Evolutionary conservation across 2,797 vertebrate species (phyloP), one percentile per base, ranked within the genome.

Genomic region (Phaenicophaeus curvirostris): DNA sequence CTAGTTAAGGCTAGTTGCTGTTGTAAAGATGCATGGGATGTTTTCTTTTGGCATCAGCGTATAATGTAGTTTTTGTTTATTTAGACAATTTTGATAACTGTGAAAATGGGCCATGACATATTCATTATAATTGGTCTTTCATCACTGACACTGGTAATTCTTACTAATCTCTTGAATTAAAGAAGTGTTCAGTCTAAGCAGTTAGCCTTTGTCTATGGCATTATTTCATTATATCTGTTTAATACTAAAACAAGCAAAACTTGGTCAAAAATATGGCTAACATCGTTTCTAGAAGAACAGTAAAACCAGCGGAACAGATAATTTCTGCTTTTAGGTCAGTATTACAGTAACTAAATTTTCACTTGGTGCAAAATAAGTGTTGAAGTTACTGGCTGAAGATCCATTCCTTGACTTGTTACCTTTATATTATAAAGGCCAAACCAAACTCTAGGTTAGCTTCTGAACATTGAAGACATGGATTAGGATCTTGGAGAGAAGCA

Each of bases 101-200:
- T 66, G 31, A 74, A 89, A 77, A 81, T 51, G 15, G 31, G 7
- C 37, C 20, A 19, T 41, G n/a, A 61, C 6, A 46, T 37, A 42
- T 24, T 31, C 75, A 44, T 54, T 73, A 54, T 57, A 95, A 20
- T 23, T 65, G 31, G 2, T 75, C 30, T 82, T 86, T 94, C 31
- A 62, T 73, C 23, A 39, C 24, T 62, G 55, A 30, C n/a, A 39
- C 5, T 35, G 20, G 5, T 73, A 76, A 54, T 87, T 79, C 51
- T 73, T 72, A 68, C 72, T 51, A 68, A 91, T 80, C 35, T 83
- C 39, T 83, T 39, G 93, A 71, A 74, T 72, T 50, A 71, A 76
- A 67, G 19, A n/a, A 59, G 5, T n/a, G 13, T 50, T 93, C 55
- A 71, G 33, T 71, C 37, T 31, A 33, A 66, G 21, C 23, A 53